Evolutionary conservation across 1,140 invertebrate genomes (phyloP), one percentile per base, ranked within the genome.

Genomic region (Eciton burchellii): DNA sequence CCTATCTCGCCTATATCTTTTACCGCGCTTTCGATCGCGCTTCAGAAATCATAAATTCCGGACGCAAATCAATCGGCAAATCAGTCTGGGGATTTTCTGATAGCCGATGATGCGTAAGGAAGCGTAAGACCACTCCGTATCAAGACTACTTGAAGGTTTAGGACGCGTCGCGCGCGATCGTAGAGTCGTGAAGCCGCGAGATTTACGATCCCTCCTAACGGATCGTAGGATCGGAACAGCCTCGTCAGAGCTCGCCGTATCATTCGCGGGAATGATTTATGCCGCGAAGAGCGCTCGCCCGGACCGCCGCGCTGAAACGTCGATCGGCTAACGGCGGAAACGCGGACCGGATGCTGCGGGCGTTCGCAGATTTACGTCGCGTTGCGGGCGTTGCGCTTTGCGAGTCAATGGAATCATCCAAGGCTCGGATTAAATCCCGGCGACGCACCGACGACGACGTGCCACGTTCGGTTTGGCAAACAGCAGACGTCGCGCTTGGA

Each of bases 401-500:
- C 63, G 77, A 79, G 74, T 66, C 81, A 87, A 86, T 85, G 85
- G 84, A 86, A 79, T 85, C 52, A 41, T 62, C 54, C 81, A 86
- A 86, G 84, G 85, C 45, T 76, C 59, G 49, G 70, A 77, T 77
- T 77, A 79, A 79, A 79, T 86, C 59, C 14, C 63, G 45, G 52
- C 49, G 49, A 57, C 24, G 21, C 49, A 54, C 43, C 47, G 68
- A 56, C 52, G 84, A 73, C 70, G 77, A 66, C 71, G 65, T 57
- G 52, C 49, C 29, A 59, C 54, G 81, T n/a, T n/a, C n/a, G 72
- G 77, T 85, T 87, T 83, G 84, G 84, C 72, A 87, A 86, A 83
- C 71, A 83, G 49, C 70, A 81, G 73, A 86, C 70, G 71, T 47
- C 63, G 79, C 52, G 79, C 54, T 45, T 9, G 45, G 4, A 29